These are phyloP conservation scores for Plotosus lineatus DNA, from an alignment of 2,113 vertebrate genomes.

Conservation along the genomic window DNA sequence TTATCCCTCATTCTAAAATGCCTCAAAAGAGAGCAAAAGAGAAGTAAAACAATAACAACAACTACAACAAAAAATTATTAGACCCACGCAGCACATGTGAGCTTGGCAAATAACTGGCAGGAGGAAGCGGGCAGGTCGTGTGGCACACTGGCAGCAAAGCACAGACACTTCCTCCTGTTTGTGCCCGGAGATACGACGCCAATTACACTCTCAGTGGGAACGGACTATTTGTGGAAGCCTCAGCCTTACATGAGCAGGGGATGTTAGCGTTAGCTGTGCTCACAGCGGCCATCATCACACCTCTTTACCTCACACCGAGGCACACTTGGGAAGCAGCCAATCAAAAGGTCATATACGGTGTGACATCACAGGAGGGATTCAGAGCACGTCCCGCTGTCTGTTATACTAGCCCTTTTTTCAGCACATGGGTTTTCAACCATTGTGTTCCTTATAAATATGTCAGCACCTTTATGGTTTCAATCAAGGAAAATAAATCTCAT, in stretches of 20 bases:
- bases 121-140: slow-evolving; percentile 43
- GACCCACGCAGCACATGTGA: not conserved
- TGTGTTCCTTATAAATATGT: not conserved
- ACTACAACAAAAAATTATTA: not conserved
- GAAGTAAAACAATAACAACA: not conserved
- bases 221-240: slow-evolving; percentile 48
- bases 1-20: not conserved
- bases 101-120: slow-evolving; percentile 4
- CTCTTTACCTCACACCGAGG: slow-evolving; percentile 39
- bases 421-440: not conserved
- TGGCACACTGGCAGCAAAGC: slow-evolving; percentile 22
- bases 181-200: slow-evolving; percentile 46
- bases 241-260: slow-evolving; percentile 41
- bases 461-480: not conserved
- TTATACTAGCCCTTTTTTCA: slow-evolving; percentile 38
- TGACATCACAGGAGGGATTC: slow-evolving; percentile 23
- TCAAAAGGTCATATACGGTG: not conserved
- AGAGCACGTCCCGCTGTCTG: not conserved
- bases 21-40: not conserved
- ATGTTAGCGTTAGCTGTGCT: slow-evolving; percentile 17
- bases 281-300: slow-evolving; percentile 12
- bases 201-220: slow-evolving; percentile 55
- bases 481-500: not conserved
- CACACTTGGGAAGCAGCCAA: slow-evolving; percentile 16
- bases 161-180: slow-evolving; percentile 34